These are phyloP conservation scores for Amblyjoppa proteus DNA, from an alignment of 2,888 invertebrate species.

Conservation along the genomic window DNA sequence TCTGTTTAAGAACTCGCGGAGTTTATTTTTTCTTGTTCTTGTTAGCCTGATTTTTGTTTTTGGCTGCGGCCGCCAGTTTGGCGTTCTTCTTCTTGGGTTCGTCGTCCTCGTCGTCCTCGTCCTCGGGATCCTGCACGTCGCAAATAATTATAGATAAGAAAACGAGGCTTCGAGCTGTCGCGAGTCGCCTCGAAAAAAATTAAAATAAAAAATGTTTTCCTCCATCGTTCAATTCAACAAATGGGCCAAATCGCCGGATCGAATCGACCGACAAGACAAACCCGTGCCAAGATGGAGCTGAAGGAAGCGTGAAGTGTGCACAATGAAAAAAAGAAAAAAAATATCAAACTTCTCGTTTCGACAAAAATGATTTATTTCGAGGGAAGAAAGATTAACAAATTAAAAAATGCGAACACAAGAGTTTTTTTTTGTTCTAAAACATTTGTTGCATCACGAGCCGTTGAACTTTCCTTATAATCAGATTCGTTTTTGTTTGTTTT, in stretches of 20 bases:
- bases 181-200: not conserved
- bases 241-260: not conserved
- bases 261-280: conserved; percentile 45
- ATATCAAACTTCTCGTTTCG: conserved; percentile 70
- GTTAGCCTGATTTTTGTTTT: conserved; percentile 88
- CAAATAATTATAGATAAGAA: conserved; percentile 75
- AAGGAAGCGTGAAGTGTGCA: conserved; percentile 74
- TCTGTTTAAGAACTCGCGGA: conserved; percentile 53
- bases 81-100: conserved; percentile 93
- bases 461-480: conserved; percentile 32
- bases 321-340: conserved; percentile 76
- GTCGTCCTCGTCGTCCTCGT: conserved; percentile 91
- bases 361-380: conserved; percentile 69
- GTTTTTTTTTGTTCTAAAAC: conserved; percentile 40
- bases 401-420: conserved; percentile 65
- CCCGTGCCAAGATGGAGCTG: conserved; percentile 76
- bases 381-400: conserved; percentile 67
- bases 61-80: conserved; percentile 90
- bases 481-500: not conserved
- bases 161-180: conserved; percentile 9
- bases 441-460: conserved; percentile 40
- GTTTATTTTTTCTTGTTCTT: conserved; percentile 85
- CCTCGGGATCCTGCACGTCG: conserved; percentile 87
- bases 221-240: not conserved
- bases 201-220: not conserved